Evolutionary conservation across 2,113 vertebrate species (phyloP), one percentile per base, ranked within the genome.

Genomic region (Bubo scandiacus): DNA sequence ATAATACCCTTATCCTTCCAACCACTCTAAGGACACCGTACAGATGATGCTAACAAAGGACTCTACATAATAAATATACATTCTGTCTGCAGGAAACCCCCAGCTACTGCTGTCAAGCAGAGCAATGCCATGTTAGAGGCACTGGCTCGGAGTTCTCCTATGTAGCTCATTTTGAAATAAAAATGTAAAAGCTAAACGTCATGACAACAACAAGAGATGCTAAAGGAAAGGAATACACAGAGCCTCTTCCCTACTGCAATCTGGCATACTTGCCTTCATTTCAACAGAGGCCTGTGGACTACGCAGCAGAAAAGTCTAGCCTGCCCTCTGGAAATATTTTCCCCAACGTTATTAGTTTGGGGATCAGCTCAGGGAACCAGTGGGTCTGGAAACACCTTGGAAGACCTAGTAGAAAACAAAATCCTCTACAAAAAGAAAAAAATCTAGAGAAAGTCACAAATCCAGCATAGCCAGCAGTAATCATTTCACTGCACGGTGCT

Each of bases 401-500:
- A 42, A 84, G 10, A 25, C 16, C 51, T 45, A 45, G 59, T 0
- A 43, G 42, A 83, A 79, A 59, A 14, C 26, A 20, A 29, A 54
- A 27, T 30, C 22, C 61, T 59, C 71, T 43, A 30, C 67, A 78
- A 67, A 90, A 59, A 12, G 21, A 40, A 51, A 34, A 34, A 30
- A 54, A 36, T 1, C 78, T 12, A 23, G 19, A 61, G 73, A 27
- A 18, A 13, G 22, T 16, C 42, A 8, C 15, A 42, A 15, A 21
- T 1, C 1, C 75, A 62, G 51, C 67, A 19, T 0, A 52, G 49
- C 9, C 71, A 70, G 12, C 47, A 32, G 36, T 0, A 9, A 12
- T 1, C 5, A 9, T 0, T 7, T 4, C 54, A 12, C n/a, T 23
- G 71, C 73, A 17, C 36, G 5, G 4, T 14, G 57, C 55, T 58